Conservation (phyloP, 2,888 invertebrate genomes). For the Leptopterna dolabrata region DNA sequence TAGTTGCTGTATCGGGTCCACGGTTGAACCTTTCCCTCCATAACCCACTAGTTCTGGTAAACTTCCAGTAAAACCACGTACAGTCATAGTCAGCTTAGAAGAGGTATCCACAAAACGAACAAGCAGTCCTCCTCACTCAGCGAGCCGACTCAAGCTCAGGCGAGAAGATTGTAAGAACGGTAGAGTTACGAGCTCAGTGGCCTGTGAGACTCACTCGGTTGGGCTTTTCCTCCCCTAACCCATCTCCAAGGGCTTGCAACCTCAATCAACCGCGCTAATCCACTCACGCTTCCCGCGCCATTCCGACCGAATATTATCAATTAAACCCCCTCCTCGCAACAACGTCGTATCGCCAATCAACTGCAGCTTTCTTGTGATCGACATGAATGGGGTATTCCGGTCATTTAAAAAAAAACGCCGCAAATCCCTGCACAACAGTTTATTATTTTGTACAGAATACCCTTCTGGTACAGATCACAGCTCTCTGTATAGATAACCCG, state of each 20-base stretch:
- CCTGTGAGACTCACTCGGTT: constrained; percentile 6
- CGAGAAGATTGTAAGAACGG: not conserved
- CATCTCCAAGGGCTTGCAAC: not conserved
- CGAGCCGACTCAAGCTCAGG: not conserved
- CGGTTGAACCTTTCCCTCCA: too few species aligned
- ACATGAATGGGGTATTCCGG: too few species aligned
- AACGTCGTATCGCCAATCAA: not conserved
- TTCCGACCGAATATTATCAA: constrained; percentile 27
- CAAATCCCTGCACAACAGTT: too few species aligned
- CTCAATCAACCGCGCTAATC: constrained; percentile 36
- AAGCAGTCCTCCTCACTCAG: not conserved
- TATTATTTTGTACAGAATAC: too few species aligned
- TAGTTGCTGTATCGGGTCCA: too few species aligned
- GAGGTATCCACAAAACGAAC: not conserved
- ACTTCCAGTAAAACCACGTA: too few species aligned
- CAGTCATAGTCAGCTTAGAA: not conserved
- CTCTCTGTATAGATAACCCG: too few species aligned
- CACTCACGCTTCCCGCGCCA: constrained; percentile 16
- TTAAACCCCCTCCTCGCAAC: not conserved
- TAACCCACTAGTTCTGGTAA: too few species aligned
- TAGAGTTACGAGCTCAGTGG: constrained; percentile 2
- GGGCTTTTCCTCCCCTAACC: not conserved
- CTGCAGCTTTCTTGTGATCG: too few species aligned
- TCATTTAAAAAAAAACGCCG: too few species aligned
- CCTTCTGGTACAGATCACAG: too few species aligned